Conservation (phyloP, 2,797 vertebrate species). For the Aphelocoma californica region DNA sequence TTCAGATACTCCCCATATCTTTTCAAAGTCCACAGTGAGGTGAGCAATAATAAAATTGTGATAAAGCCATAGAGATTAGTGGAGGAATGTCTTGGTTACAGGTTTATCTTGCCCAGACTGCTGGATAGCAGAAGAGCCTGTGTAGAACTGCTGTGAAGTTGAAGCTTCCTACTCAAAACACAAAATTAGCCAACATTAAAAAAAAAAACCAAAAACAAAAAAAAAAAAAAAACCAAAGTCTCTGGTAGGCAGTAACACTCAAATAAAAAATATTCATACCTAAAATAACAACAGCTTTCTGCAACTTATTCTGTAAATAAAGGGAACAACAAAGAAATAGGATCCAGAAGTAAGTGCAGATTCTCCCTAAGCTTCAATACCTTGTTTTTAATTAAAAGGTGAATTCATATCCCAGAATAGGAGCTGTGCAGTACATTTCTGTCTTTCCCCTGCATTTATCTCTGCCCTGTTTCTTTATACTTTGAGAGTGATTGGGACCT, state of each 20-base stretch:
- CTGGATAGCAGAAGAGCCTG: background rate
- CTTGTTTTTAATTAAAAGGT: background rate
- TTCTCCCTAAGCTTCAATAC: background rate
- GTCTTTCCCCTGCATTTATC: background rate
- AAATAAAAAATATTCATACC: background rate
- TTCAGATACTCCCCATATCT: background rate
- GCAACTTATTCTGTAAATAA: conserved; percentile 11
- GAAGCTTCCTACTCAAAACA: conserved; percentile 54
- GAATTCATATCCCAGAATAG: background rate
- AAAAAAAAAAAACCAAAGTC: background rate
- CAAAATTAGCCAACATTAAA: conserved; percentile 9
- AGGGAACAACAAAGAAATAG: background rate
- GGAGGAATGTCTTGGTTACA: background rate
- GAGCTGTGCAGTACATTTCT: background rate
- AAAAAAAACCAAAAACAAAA: background rate
- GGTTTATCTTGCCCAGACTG: background rate
- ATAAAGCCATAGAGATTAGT: conserved; percentile 36
- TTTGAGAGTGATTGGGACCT: background rate
- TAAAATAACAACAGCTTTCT: conserved; percentile 22
- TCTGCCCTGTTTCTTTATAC: background rate
- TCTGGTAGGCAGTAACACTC: background rate
- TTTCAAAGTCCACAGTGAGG: background rate
- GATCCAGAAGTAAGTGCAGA: background rate
- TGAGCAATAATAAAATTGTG: conserved; percentile 40
- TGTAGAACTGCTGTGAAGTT: conserved; percentile 2